Evolutionary conservation across 2,888 invertebrate genomes (phyloP), one percentile per base, ranked within the genome.

Genomic region (Rhopalosiphum nymphaeae): DNA sequence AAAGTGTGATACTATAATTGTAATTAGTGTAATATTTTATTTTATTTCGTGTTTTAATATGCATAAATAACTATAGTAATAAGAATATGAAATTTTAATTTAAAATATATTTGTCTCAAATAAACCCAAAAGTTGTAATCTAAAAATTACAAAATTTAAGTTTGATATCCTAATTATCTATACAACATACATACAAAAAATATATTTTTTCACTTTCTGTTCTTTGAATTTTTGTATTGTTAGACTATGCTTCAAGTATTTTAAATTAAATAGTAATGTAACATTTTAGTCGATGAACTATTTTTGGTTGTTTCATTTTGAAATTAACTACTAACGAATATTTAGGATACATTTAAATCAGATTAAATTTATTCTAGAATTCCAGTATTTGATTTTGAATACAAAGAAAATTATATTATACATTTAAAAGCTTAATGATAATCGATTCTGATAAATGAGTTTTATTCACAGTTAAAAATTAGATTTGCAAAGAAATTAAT

Each of bases 311-410:
- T 44, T 86, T 44, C 86, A 25, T 56, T 36, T 36, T 25, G n/a
- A 53, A 88, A 88, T 88, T n/a, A 53, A 88, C 36, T 25, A 56
- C 36, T 56, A 56, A 56, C 3, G 42, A 53, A 78, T 78, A 53
- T 78, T 21, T 36, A 49, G 21, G 61, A 67, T n/a, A 25, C 36
- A 78, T 91, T 67, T 90, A 49, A 91, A 78, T 49, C 36, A 21
- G 36, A 61, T 67, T 46, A n/a, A 89, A 89, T 89, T 89, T 49
- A 89, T 42, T 56, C 29, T 78, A 78, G 21, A 36, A 9, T 78
- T 78, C 9, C 78, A 89, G 44, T 49, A 89, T 89, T 36, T 78
- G 29, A 44, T 13, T 89, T 89, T 89, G 44, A 53, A 44, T 89
- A 89, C 21, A 61, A 61, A 61, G 16, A 61, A 61, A 61, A 53